phyloP scores from a whole-genome alignment of 2,113 vertebrate genomes.

The Herpetotheres cachinnans region DNA sequence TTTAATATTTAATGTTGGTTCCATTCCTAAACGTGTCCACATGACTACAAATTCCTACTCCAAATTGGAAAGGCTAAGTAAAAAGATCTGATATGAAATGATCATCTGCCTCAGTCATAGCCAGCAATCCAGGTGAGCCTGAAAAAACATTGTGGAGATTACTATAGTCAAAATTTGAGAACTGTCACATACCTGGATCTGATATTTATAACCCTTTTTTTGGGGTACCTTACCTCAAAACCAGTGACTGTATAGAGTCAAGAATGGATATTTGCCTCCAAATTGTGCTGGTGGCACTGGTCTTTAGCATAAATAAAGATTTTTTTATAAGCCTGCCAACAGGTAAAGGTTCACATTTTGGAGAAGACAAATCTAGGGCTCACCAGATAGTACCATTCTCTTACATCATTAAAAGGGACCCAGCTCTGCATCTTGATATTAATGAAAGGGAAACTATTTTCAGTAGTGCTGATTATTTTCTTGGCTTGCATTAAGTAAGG shows the following conservation, averaged over 20 bases:
- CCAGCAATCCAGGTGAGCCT: neutral
- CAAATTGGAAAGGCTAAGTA: neutral
- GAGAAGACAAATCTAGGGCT: neutral
- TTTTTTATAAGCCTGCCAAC: neutral
- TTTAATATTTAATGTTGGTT: slow-evolving; percentile 7
- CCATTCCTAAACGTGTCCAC: neutral
- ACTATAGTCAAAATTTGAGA: neutral
- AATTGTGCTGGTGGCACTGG: neutral
- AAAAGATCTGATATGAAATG: neutral
- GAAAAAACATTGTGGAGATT: neutral
- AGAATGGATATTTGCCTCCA: neutral
- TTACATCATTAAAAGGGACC: neutral
- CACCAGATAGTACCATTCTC: neutral
- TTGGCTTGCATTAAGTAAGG: neutral
- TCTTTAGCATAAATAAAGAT: neutral
- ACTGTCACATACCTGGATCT: neutral
- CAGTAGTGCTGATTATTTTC: slow-evolving; percentile 4
- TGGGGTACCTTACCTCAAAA: neutral
- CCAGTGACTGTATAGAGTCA: neutral
- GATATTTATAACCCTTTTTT: neutral
- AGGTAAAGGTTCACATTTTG: neutral
- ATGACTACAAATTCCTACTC: slow-evolving; percentile 4
- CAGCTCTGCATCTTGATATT: neutral
- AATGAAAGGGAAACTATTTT: neutral
- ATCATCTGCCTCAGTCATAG: neutral